Evolutionary conservation across 2,797 vertebrate species (phyloP), one percentile per base, ranked within the genome.

Genomic region (Pelobates cultripes): DNA sequence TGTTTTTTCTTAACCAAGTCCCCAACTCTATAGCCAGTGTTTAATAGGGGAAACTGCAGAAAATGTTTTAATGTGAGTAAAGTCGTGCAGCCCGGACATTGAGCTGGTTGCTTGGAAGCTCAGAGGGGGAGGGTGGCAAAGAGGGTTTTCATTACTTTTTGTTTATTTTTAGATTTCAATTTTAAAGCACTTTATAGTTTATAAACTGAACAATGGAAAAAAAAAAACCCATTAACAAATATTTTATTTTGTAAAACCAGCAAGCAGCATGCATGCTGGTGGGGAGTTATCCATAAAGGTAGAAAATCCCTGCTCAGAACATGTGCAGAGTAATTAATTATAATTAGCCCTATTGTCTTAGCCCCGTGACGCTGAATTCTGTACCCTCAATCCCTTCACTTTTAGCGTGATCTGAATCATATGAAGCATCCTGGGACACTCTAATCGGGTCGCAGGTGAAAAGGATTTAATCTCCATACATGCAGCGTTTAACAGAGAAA

Each of bases 311-410:
- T 57, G n/a, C 43, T 47, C 28, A n/a, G 71, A 73, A 73, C 51
- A 73, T 57, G 55, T 57, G 55, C 55, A 57, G 14, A 12, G 14
- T 42, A 73, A 73, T 73, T 60, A 57, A 57, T 73, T 17, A 71
- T 71, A 71, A 71, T 71, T 71, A 51, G 15, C 17, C 12, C 45
- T 41, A 45, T 71, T 71, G 70, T 71, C 47, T 71, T 15, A 51
- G 44, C 47, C 47, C 43, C n/a, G n/a, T 47, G 47, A 47, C 43
- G 5, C 8, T 57, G 55, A 15, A 57, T 57, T 12, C 55, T 12
- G 14, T 14, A 4, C 14, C 55, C 14, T 7, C 55, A 10, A 57
- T 14, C 14, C 55, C 9, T 7, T 57, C 55, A 57, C 55, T 57
- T 57, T 51, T 57, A 57, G 13, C 55, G 13, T 2, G 8, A 57